phyloP scores from a whole-genome alignment of 1,140 invertebrate genomes.

The Ganaspis sp. region DNA sequence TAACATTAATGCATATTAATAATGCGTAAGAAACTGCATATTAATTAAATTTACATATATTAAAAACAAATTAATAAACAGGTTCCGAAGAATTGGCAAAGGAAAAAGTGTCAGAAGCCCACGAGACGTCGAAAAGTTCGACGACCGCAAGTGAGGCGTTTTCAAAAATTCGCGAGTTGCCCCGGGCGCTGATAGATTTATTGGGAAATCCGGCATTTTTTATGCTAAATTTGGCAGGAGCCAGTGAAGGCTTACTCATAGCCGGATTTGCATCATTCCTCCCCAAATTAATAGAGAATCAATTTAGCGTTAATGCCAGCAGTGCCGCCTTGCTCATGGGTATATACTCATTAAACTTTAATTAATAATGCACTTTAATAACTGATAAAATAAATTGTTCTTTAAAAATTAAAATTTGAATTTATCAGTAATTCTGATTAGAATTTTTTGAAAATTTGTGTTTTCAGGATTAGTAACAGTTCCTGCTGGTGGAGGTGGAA shows the following conservation, averaged over 20 bases:
- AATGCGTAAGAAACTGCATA: no score
- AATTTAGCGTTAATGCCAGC: constrained; percentile 86
- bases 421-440: neutral
- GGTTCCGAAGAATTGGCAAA: constrained; percentile 81
- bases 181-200: constrained; percentile 80
- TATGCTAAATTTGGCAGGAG: constrained; percentile 87
- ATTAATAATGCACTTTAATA: neutral
- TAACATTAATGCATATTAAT: no score
- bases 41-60: no score
- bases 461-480: constrained; percentile 82
- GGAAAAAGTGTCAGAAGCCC: constrained; percentile 83
- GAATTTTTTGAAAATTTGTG: constrained; percentile 20
- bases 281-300: constrained; percentile 90
- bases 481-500: constrained; percentile 85
- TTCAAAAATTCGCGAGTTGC: constrained; percentile 81
- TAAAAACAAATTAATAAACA: constrained; percentile 53
- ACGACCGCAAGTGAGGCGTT: constrained; percentile 75
- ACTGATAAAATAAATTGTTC: constrained; percentile 28
- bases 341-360: constrained; percentile 67
- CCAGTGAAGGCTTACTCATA: constrained; percentile 86
- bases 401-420: no score
- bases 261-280: constrained; percentile 89
- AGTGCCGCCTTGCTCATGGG: constrained; percentile 86
- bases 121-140: constrained; percentile 68
- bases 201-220: constrained; percentile 88